Evolutionary conservation across 2,888 invertebrate genomes (phyloP), one percentile per base, ranked within the genome.

Genomic region (Epirrita christyi): DNA sequence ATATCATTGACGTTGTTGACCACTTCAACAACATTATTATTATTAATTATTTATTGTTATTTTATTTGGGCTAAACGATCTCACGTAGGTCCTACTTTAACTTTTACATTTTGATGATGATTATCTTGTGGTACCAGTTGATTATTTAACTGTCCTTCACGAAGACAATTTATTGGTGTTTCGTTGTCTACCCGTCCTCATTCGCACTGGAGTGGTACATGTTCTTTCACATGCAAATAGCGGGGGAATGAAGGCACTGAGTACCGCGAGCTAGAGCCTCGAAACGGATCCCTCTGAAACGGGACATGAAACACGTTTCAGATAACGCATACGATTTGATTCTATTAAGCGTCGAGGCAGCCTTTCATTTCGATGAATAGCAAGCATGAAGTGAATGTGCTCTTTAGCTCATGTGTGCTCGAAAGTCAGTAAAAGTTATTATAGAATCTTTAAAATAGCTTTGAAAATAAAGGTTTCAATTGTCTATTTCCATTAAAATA

Each of bases 181-280:
- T 43, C 55, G 50, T 59, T 72, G 67, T 79, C 70, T 76, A 67
- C 68, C 71, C 71, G 69, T 72, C 71, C 71, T 68, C 73, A 70
- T 73, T 72, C 64, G 64, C 68, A 72, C 66, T 73, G 61, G 68
- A 73, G 74, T 75, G 69, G 67, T 67, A 72, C 73, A 75, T 75
- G 76, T 82, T 80, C 84, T 86, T 84, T 86, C 81, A 79, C 67
- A 86, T 86, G 85, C 80, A 85, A 86, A 86, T 86, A 71, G 70
- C 63, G 63, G 66, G 21, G 72, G 70, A 64, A 70, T 66, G 66
- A 66, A 71, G 56, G 51, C 64, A 59, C 55, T 59, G 55, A 59
- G 59, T 51, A 54, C 55, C 50, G 47, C 55, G 42, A 41, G 53
- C 51, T 52, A 40, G 37, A 51, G 55, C 50, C 47, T 55, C 42